Conservation (phyloP, 2,888 invertebrate genomes). For the Torymus texanus region DNA sequence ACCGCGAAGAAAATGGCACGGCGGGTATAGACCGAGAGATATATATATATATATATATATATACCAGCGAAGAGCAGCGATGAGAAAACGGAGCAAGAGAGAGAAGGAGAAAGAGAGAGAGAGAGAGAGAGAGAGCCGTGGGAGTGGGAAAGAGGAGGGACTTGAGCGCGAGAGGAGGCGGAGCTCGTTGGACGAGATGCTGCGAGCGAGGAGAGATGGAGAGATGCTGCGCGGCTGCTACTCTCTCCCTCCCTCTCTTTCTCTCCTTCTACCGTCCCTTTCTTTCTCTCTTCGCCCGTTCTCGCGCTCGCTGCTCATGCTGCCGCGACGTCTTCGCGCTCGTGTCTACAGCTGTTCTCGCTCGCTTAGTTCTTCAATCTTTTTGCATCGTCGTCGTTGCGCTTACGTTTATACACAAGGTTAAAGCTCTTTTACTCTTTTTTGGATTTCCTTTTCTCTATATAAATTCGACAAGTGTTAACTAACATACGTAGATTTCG, state of each 20-base stretch:
- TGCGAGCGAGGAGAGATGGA: slow-evolving; percentile 66
- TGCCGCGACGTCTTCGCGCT: neutral
- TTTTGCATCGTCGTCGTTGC: neutral
- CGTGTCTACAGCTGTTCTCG: neutral
- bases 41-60: no score
- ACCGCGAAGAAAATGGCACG: no score
- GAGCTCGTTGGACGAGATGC: slow-evolving; percentile 70
- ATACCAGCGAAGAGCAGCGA: neutral
- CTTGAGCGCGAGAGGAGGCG: slow-evolving; percentile 64
- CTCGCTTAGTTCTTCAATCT: neutral
- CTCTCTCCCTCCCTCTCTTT: slow-evolving; percentile 13
- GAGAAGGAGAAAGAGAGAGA: slow-evolving; percentile 44
- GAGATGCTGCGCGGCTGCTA: slow-evolving; percentile 34
- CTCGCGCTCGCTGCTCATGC: neutral
- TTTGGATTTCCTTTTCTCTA: no score
- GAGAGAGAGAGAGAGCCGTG: slow-evolving; percentile 50
- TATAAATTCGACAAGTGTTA: no score
- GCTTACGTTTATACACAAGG: no score
- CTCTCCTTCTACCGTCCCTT: slow-evolving; percentile 1
- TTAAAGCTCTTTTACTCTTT: no score
- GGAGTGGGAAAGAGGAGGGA: slow-evolving; percentile 53
- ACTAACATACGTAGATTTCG: no score
- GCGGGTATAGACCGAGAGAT: no score
- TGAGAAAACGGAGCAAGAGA: neutral
- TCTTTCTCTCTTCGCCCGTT: neutral